Percentiles rank a stretch among this genome's conserved stretches.
Evolutionary conservation across 2,113 vertebrate species (phyloP).

Genomic region (Elgaria multicarinata): DNA sequence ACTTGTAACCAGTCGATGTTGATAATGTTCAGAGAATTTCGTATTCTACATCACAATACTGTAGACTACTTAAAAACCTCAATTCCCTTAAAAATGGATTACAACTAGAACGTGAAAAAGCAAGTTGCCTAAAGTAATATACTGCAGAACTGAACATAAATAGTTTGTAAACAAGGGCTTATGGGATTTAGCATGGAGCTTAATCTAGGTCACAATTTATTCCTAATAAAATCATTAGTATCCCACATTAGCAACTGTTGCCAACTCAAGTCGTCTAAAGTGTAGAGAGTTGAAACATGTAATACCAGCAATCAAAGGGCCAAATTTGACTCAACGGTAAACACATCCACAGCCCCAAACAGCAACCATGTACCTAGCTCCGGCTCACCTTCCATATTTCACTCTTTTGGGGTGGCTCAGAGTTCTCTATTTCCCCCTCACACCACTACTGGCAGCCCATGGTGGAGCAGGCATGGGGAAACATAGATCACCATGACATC

Average conservation of each 20-base stretch:
- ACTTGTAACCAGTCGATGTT: background rate
- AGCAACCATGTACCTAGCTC: background rate
- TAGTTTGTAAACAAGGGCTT: background rate
- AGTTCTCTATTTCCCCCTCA: background rate
- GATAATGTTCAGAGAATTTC: slow-evolving; percentile 5
- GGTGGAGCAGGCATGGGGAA: background rate
- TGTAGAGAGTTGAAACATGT: background rate
- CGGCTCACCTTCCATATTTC: background rate
- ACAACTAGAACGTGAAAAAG: slow-evolving; percentile 13
- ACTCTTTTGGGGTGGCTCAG: background rate
- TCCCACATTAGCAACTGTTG: background rate
- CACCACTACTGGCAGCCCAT: background rate
- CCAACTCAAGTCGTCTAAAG: background rate
- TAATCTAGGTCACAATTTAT: background rate
- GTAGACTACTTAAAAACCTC: background rate
- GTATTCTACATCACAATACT: background rate
- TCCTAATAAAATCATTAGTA: background rate
- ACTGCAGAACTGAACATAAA: slow-evolving; percentile 13
- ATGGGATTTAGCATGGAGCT: background rate
- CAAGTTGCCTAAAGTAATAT: accelerated
- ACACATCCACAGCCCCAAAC: background rate
- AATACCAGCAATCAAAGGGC: background rate
- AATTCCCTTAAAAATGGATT: background rate
- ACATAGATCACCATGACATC: background rate
- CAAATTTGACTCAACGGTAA: background rate